Percentiles rank a stretch among this genome's conserved stretches.
Conservation (phyloP, 1,140 invertebrate genomes). For the Habropoda laboriosa region DNA sequence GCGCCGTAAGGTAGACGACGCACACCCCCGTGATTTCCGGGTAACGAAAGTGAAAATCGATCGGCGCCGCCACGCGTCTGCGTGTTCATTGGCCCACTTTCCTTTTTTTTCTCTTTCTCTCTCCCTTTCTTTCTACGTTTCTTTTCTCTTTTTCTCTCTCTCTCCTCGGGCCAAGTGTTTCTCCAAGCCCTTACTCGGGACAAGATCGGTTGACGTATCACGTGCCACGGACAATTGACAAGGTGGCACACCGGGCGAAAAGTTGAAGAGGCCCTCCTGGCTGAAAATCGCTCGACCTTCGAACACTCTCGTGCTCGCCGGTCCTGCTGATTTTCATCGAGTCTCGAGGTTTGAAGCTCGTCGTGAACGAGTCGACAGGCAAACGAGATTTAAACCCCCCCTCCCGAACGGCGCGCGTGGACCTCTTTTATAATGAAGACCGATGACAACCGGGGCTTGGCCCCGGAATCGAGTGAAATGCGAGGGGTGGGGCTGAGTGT, state of each 20-base stretch:
- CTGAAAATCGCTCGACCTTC: constrained; percentile 13
- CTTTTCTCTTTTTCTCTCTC: not conserved
- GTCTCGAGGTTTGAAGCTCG: not conserved
- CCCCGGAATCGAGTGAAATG: constrained; percentile 55
- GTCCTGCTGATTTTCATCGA: constrained; percentile 43
- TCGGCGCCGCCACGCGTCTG: constrained; percentile 50
- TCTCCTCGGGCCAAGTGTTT: constrained; percentile 50
- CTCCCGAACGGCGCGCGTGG: constrained; percentile 8
- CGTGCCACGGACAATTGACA: constrained; percentile 62
- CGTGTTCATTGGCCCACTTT: constrained; percentile 67
- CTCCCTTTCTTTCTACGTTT: constrained; percentile 10
- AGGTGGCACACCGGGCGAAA: constrained; percentile 53
- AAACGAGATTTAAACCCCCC: constrained; percentile 69
- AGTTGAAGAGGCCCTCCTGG: constrained; percentile 42
- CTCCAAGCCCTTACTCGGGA: constrained; percentile 3
- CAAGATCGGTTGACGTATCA: constrained; percentile 59
- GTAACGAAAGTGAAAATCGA: constrained; percentile 67
- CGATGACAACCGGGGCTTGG: constrained; percentile 69
- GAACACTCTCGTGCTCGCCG: constrained; percentile 29
- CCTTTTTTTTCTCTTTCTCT: not conserved
- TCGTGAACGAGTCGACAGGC: constrained; percentile 49
- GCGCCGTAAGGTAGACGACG: constrained; percentile 10
- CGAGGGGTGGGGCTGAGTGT: constrained; percentile 18
- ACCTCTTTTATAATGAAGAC: constrained; percentile 76
- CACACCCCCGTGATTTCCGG: constrained; percentile 41